Base-by-base conservation (phyloP, 2,113 vertebrate genomes). In the Anoplopoma fimbria region DNA sequence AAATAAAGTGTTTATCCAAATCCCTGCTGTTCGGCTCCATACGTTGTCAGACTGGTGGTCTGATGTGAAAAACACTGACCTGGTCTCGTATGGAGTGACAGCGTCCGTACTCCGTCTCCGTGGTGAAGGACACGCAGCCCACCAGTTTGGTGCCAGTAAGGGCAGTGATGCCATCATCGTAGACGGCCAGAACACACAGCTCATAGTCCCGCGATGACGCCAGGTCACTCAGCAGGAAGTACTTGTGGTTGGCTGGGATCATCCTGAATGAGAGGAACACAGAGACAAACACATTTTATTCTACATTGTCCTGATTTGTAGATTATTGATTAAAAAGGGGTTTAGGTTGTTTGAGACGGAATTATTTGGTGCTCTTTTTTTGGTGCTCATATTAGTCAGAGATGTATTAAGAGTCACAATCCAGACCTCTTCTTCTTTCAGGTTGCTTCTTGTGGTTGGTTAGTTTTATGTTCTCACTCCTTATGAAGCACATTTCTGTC, bases 1-100 rank as follows among this genome's bases (percentile, higher is more conserved):
- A 23, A 51, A 23, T 51, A 21, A 2, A 51, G 47, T 8, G 47
- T 51, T 51, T 6, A 49, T 49, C 47, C 15, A 6, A 49, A 49
- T 21, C 36, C 36, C 36, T 38, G 4, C 36, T 38, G 4, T 9
- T 40, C 6, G 21, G 19, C 12, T 15, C 40, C 40, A 4, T 3
- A 42, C 10, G 42, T 9, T n/a, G 21, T 23, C 49, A 23, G 42
- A 12, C 25, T 45, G 55, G 2, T n/a, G n/a, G n/a, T n/a, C 6
- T 1, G 3, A 38, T 14, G 47, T 15, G 19, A 2, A 3, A 42
- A 42, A 4, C 51, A 70, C 87, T 33, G 0, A 92, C 93, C 93
- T 96, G 96, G 87, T 96, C 95, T 14, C 95, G 93, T 57, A 96
- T 95, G 0, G 96, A 96, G 84, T 94, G 95, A 19, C 96, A 97